These are phyloP conservation scores for Gavia stellata DNA, from an alignment of 2,113 vertebrate species.

Conservation along the genomic window DNA sequence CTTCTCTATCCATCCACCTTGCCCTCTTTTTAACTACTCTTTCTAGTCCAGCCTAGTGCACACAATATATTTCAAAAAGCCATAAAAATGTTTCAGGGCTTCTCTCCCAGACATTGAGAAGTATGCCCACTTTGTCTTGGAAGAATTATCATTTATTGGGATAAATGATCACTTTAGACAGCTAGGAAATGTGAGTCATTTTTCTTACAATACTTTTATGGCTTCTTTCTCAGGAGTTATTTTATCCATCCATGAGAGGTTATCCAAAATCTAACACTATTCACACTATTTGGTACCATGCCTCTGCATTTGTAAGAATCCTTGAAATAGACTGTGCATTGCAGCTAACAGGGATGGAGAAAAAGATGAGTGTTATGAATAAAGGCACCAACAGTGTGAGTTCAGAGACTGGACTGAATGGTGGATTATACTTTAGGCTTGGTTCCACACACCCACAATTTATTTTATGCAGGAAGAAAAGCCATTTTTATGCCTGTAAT, in stretches of 20 bases:
- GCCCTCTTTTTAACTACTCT: not conserved
- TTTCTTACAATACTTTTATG: slow-evolving; percentile 54
- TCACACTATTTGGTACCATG: slow-evolving; percentile 19
- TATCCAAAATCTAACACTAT: slow-evolving; percentile 54
- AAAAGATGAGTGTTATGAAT: not conserved
- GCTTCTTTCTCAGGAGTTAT: slow-evolving; percentile 59
- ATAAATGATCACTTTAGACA: slow-evolving; percentile 58
- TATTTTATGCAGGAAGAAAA: slow-evolving; percentile 26
- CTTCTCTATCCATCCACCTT: not conserved
- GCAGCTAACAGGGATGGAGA: not conserved
- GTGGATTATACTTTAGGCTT: not conserved
- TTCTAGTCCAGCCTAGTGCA: slow-evolving; percentile 15
- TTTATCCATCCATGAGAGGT: slow-evolving; percentile 40
- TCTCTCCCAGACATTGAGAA: slow-evolving; percentile 53
- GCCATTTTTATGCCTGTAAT: slow-evolving; percentile 28
- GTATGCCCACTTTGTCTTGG: slow-evolving; percentile 15
- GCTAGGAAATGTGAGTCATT: slow-evolving; percentile 48
- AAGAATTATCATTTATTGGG: slow-evolving; percentile 60
- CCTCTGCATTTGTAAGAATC: not conserved
- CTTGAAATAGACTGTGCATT: not conserved
- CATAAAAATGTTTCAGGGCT: slow-evolving; percentile 24
- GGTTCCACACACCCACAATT: not conserved
- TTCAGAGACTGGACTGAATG: not conserved
- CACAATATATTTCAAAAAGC: slow-evolving; percentile 33
- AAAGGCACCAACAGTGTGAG: not conserved